phyloP scores from a whole-genome alignment of 1,140 invertebrate species.

The Rhopalosiphum maidis region DNA sequence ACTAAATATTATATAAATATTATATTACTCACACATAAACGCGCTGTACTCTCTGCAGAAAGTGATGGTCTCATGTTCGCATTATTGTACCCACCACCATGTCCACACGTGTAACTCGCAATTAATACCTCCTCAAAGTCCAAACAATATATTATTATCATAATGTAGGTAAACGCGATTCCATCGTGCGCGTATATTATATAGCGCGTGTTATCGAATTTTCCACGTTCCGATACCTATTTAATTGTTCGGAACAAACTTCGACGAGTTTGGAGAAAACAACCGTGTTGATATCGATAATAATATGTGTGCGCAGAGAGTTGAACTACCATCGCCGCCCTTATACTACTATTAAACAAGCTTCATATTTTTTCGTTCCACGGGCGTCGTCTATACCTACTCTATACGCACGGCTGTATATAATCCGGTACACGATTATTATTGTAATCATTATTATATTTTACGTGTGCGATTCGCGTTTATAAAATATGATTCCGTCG shows the following conservation, averaged over 20 bases:
- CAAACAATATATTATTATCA: not conserved
- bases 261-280: not conserved
- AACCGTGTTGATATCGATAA: not conserved
- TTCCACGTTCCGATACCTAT: not conserved
- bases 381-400: no score
- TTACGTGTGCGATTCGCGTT: no score
- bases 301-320: not conserved
- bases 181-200: not conserved
- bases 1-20: no score
- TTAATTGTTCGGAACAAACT: constrained; percentile 37
- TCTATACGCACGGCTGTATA: not conserved
- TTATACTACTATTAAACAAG: no score
- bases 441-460: no score
- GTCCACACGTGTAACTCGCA: not conserved
- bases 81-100: not conserved
- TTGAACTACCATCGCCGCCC: not conserved
- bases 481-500: no score
- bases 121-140: not conserved
- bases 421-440: not conserved
- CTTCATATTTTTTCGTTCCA: not conserved
- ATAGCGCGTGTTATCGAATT: not conserved
- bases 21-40: not conserved
- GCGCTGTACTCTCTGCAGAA: not conserved
- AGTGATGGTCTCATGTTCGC: not conserved
- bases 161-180: no score